phyloP scores from a whole-genome alignment of 1,140 invertebrate genomes.

The Euborellia annulipes region DNA sequence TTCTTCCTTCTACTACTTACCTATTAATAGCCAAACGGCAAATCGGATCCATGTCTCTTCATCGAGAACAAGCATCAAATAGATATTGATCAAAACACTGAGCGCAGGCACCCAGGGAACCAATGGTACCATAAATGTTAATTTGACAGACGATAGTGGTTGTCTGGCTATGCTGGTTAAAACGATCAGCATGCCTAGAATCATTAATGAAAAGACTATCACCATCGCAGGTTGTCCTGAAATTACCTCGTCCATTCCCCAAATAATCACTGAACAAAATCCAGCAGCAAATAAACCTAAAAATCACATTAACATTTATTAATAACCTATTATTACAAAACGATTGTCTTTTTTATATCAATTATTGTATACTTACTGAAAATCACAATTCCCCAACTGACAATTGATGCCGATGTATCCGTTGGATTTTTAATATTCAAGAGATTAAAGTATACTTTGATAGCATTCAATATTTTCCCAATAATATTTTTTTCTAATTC shows the following conservation, averaged over 20 bases:
- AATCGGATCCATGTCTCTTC: constrained; percentile 72
- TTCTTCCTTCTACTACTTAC: too few relatives aligned
- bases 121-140: constrained; percentile 43
- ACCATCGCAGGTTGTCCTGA: constrained; percentile 16
- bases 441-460: constrained; percentile 7
- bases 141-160: constrained; percentile 24
- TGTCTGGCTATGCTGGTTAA: constrained; percentile 28
- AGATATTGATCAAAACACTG: constrained; percentile 72
- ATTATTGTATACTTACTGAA: constrained; percentile 10
- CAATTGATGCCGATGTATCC: constrained; percentile 2
- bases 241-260: constrained; percentile 14
- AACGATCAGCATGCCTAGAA: constrained; percentile 23
- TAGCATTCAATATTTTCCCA: background rate
- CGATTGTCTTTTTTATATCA: background rate
- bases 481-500: background rate
- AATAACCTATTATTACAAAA: too few relatives aligned
- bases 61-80: constrained; percentile 76
- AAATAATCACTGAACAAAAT: constrained; percentile 19
- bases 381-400: constrained; percentile 2
- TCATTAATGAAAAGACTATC: constrained; percentile 19
- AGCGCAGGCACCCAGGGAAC: constrained; percentile 71
- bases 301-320: too few relatives aligned
- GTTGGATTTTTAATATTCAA: constrained; percentile 5
- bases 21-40: constrained; percentile 60
- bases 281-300: constrained; percentile 19